Base-by-base conservation (phyloP, 2,113 vertebrate species). In the Cyprinus carpio region DNA sequence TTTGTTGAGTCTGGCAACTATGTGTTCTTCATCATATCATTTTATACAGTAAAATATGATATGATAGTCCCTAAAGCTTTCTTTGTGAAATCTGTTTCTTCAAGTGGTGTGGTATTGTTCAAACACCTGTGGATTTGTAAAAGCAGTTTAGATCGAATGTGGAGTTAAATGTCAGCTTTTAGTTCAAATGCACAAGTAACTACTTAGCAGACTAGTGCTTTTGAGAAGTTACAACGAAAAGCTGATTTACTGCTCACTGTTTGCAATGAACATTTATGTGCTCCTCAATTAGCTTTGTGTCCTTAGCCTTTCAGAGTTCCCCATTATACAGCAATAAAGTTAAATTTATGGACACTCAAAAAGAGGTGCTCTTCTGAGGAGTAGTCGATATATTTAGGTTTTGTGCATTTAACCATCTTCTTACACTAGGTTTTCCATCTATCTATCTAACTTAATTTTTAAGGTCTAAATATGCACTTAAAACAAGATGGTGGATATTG, bases 271-370 rank as follows among this genome's bases (percentile, higher is more conserved):
- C 78, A 74, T 86, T 86, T 83, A 81, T 86, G 76, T 89, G 87
- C 78, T 89, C 82, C 64, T 64, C 85, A 84, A 83, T 89, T 87
- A 87, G 82, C 64, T 84, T 85, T 82, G 81, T 82, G 62, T 40
- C 78, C 85, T 84, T 78, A 75, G 79, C 84, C 72, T 84, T 84
- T 87, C 80, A 81, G 34, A 89, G 87, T 87, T 87, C 89, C 81
- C 86, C 31, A 29, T 56, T 85, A 84, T 86, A 34, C 29, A 67
- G 27, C 64, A 34, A 78, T 85, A 31, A 83, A 76, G 15, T 31
- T 13, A 40, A 84, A 78, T 72, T 85, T 46, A 87, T 46, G 31
- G 81, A 1, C 40, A 71, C 86, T 64, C 31, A 27, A 34, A 74
- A 51, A 76, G 64, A 75, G 16, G 46, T 80, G 58, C 77, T 16